A percentile compares a stretch with the other conserved stretches of the same genome.
These are phyloP conservation scores for Chiroxiphia lanceolata DNA, from an alignment of 2,797 vertebrate species.

Conservation along the genomic window DNA sequence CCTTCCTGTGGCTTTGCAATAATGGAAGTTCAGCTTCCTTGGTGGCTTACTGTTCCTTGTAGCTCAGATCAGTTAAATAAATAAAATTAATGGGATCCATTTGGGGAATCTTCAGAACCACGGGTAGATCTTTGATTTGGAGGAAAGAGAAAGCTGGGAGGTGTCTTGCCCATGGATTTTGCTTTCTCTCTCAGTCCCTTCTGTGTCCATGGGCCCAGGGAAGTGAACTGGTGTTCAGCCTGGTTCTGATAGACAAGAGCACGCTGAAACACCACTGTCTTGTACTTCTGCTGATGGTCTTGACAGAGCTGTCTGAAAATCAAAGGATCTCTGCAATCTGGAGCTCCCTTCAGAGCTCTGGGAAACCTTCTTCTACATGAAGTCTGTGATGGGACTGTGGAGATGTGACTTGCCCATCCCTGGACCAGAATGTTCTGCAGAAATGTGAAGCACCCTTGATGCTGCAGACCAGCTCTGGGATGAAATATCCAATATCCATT, in stretches of 20 bases:
- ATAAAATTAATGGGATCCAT: background rate
- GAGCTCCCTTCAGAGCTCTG: background rate
- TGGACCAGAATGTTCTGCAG: background rate
- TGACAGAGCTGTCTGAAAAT: background rate
- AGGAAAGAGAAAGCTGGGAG: background rate
- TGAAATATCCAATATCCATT: background rate
- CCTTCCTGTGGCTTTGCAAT: background rate
- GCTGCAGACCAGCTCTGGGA: background rate
- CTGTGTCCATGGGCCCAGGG: background rate
- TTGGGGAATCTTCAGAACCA: background rate
- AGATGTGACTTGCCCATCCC: background rate
- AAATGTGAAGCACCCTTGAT: background rate
- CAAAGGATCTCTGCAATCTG: background rate
- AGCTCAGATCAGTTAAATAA: background rate
- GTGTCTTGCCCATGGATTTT: background rate
- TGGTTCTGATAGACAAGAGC: background rate
- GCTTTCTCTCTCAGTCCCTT: background rate
- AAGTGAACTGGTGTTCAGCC: background rate
- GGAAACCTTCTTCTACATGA: rapidly evolving
- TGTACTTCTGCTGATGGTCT: background rate
- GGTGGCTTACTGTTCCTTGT: background rate
- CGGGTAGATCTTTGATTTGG: background rate
- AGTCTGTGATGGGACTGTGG: background rate
- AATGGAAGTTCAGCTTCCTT: background rate
- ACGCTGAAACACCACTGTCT: background rate